Percentiles rank a stretch among this genome's conserved stretches.
These are phyloP conservation scores for Pelagia noctiluca DNA, from an alignment of 30 jellyfish, hydroid and myxozoan species.

Conservation along the genomic window DNA sequence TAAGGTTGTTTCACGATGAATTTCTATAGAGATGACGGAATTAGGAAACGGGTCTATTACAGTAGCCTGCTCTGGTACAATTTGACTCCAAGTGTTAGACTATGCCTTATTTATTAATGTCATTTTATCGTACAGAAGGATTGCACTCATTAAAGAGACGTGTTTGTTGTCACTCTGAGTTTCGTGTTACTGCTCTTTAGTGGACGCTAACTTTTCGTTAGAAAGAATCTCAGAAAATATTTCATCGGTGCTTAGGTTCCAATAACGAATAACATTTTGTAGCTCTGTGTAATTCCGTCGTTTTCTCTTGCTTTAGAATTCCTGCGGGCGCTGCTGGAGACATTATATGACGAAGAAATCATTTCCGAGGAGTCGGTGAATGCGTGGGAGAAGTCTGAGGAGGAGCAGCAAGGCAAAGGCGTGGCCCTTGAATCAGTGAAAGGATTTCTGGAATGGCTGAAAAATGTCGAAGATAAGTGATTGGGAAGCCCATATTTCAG, in stretches of 20 bases:
- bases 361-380: slow-evolving; percentile 61
- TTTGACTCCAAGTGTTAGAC: too few relatives aligned
- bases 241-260: neutral
- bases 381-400: slow-evolving; percentile 76
- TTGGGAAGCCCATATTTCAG: too few relatives aligned
- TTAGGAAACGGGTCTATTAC: too few relatives aligned
- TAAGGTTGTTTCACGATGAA: too few relatives aligned
- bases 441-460: slow-evolving; percentile 75
- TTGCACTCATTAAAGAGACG: neutral
- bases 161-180: neutral
- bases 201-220: neutral
- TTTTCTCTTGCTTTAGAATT: slow-evolving; percentile 43
- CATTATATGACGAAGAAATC: slow-evolving; percentile 69
- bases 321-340: slow-evolving; percentile 57
- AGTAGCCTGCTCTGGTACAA: too few relatives aligned
- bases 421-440: slow-evolving; percentile 62
- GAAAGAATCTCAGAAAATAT: neutral
- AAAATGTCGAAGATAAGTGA: slow-evolving; percentile 62
- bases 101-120: too few relatives aligned
- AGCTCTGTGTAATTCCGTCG: neutral
- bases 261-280: neutral
- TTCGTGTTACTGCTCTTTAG: neutral
- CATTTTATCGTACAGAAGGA: too few relatives aligned
- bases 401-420: slow-evolving; percentile 82
- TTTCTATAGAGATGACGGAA: too few relatives aligned